Evolutionary conservation across 2,888 invertebrate species (phyloP), one percentile per base, ranked within the genome.

Genomic region (Meandrusa payeni): DNA sequence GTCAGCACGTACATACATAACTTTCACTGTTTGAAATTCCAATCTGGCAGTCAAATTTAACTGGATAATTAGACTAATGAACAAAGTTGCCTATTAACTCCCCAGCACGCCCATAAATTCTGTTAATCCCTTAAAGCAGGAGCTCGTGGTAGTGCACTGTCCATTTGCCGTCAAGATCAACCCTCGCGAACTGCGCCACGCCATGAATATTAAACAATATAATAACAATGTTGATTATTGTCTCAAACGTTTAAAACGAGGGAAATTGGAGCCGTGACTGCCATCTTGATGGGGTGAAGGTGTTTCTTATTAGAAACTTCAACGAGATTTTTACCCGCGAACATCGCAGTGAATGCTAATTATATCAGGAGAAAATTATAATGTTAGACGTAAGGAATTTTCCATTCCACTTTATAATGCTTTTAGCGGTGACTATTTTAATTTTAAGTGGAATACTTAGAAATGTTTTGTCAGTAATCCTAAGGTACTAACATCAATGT

Each of bases 191-290:
- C 45, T 19, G 38, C 32, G 24, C 31, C 23, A 29, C 41, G 56
- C 47, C 50, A 68, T 69, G 71, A 73, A 73, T 71, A 69, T 65
- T 69, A 69, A 73, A 59, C 61, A 57, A 68, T 66, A 64, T 69
- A 67, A 69, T 76, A 77, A 76, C 73, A 67, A 63, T 59, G 61
- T 63, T 71, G 76, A 79, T 79, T 75, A 80, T 78, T 78, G 77
- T 72, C 63, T 59, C 58, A 62, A 68, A 61, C 69, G 67, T 71
- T 75, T 74, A 75, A 76, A 75, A 67, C 64, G 61, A 65, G 68
- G 68, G 69, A 77, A 76, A 64, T 76, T 67, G 66, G 39, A 51
- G 55, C 65, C 76, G 77, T 75, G 78, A 69, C 60, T 54, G 47
- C 53, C 66, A 61, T 75, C 56, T 59, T 50, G 61, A 69, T 62